Evolutionary conservation across 1,140 invertebrate species (phyloP), one percentile per base, ranked within the genome.

Genomic region (Charaxes varanes): DNA sequence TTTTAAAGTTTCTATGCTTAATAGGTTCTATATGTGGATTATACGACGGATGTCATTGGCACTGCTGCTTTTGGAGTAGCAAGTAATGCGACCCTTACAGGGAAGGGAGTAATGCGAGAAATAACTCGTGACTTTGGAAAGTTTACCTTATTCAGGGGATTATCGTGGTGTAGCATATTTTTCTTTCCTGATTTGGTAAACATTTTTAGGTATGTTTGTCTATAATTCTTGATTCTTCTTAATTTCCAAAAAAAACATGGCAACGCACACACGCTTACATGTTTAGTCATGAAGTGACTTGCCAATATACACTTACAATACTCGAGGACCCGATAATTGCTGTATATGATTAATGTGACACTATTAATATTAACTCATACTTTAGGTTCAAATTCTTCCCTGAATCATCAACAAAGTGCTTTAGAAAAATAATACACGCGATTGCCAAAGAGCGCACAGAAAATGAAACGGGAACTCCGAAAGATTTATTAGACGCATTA

Each of bases 1-100:
- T n/a, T n/a, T n/a, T n/a, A n/a, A n/a, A n/a, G n/a, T n/a, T n/a
- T n/a, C n/a, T 32, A n/a, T 2, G 15, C 18, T 26, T 7, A 24
- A 15, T 66, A 86, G 64, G 60, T 67, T 13, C n/a, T 86, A 2
- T 60, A 81, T 13, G 58, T 62, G 0, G 77, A 85, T 30, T 88
- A 72, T 35, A 76, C 86, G 0, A 87, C 84, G 0, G 87, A 89
- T 37, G 67, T 88, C 1, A 86, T 88, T 23, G 86, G 83, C 0
- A 80, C 80, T 0, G 77, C 77, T 15, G 85, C 85, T 0, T 89
- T 90, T 58, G 89, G 88, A 0, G 47, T 89, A 4, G 58, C 86
- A 12, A 55, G 60, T 21, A 38, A 70, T n/a, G 56, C 72, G 2
- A 67, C 59, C 2, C 36, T 51, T 0, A 58, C 53, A 1, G 54